Percentiles rank a stretch among this genome's conserved stretches.
phyloP scores from a whole-genome alignment of 2,888 invertebrate genomes.

The Oscheius onirici region DNA sequence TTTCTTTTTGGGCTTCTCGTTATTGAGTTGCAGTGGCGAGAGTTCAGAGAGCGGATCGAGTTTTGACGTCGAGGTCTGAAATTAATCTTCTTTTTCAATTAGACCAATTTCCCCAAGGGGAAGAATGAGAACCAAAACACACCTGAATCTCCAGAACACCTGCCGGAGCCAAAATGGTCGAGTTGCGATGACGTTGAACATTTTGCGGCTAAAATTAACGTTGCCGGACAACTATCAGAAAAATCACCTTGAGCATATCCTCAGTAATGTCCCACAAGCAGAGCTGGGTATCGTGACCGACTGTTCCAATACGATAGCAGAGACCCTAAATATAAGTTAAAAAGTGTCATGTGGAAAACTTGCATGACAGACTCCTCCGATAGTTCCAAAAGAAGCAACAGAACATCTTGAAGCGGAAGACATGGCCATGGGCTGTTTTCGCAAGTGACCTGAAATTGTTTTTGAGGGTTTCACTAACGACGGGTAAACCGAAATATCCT shows the following conservation, averaged over 20 bases:
- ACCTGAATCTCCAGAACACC: slow-evolving; percentile 43
- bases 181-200: slow-evolving; percentile 58
- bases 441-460: slow-evolving; percentile 12
- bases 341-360: not conserved
- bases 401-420: slow-evolving; percentile 46
- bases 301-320: slow-evolving; percentile 65
- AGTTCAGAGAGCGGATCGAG: slow-evolving; percentile 61
- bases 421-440: slow-evolving; percentile 31
- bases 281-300: slow-evolving; percentile 93
- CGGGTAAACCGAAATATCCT: no score
- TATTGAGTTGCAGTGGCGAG: slow-evolving; percentile 72
- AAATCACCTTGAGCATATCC: slow-evolving; percentile 80
- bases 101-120: not conserved
- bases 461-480: not conserved
- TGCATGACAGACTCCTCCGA: slow-evolving; percentile 34
- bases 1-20: slow-evolving; percentile 51
- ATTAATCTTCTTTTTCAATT: not conserved
- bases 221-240: no score
- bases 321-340: slow-evolving; percentile 32
- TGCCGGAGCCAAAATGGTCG: slow-evolving; percentile 49
- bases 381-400: slow-evolving; percentile 45
- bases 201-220: slow-evolving; percentile 77
- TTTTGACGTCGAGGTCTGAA: slow-evolving; percentile 29
- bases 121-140: not conserved
- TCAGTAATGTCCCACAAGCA: slow-evolving; percentile 97